Base-by-base conservation (phyloP, 1,140 invertebrate species). In the Papilio helenus region DNA sequence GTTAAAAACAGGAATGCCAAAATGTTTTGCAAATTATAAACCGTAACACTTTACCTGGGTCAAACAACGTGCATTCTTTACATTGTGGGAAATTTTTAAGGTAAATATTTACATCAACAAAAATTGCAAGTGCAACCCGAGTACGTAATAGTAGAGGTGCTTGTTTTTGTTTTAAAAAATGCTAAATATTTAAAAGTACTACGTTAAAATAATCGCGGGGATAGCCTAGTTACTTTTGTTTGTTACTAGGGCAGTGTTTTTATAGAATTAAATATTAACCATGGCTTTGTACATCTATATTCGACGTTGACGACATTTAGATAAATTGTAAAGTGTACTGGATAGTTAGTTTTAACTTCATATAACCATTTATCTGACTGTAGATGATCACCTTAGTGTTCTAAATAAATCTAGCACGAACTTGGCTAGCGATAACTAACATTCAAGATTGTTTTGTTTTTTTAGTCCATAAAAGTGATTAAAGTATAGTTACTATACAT, bases 81-180 rank as follows among this genome's bases (percentile, higher is more conserved):
- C 58, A 68, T 16, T 68, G 61, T 68, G 0, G 58, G 58, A 61
- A 68, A 68, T 5, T 29, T 61, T 68, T 46, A 74, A 74, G n/a
- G 72, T 74, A 74, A 74, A 74, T n/a, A 74, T 74, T 46, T 46
- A 49, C 72, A 49, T 49, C 20, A 74, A 74, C 39, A 51, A 74
- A 46, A 74, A 74, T 51, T 61, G 58, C 72, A 49, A 74, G 44
- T 49, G 72, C 72, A 44, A 26, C n/a, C 42, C 44, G 72, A 74
- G 39, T 46, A 46, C 72, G 72, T 74, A 74, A 74, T 74, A 14
- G n/a, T 23, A 74, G 42, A 46, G 72, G 72, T 74, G 20, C 44
- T 49, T 68, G 23, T 29, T 68, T 68, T 68, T 68, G 61, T 55
- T 55, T 68, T 68, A 18, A 29, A 58, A 65, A 68, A 26, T n/a